Evolutionary conservation across 2,888 invertebrate genomes (phyloP), one percentile per base, ranked within the genome.

Genomic region (Drosophila flavopinicola): DNA sequence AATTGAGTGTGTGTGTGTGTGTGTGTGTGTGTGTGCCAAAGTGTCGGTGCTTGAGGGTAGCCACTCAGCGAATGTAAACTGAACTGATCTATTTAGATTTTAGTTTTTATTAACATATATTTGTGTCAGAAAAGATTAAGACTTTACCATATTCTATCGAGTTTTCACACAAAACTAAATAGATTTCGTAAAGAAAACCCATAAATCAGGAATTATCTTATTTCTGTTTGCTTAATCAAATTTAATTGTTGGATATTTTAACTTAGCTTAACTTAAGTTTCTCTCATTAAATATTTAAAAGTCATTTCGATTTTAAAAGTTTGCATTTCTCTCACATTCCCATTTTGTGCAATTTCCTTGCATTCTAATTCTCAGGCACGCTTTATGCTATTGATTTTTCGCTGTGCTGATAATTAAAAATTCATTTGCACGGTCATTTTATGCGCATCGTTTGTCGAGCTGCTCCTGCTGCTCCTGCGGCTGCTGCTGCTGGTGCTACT

Each of bases 401-500:
- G 23, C 56, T 59, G 41, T 52, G 66, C 49, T 74, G 75, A 75
- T 85, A 86, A 86, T 86, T 85, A 83, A 86, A 86, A 85, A 82
- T 82, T 76, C 66, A 83, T 86, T 86, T 84, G 75, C 72, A 57
- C 49, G 70, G 70, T 60, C 54, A 60, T 69, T 72, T 54, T 29
- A 59, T 59, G 74, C 58, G 59, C 74, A 59, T 52, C 53, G 58
- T 49, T 65, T 54, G 45, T 47, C 35, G 42, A 10, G 10, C 52
- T 27, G 42, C 23, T 23, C n/a, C n/a, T n/a, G n/a, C n/a, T 20
- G 20, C 20, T 4, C 15, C 44, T 5, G 29, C 6, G 25, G 35
- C 41, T 5, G 51, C 20, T 5, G 11, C 25, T 7, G 57, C 47
- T 41, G 56, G 10, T 32, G 35, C 41, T 5, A 42, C 20, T 3